Base-by-base conservation (phyloP, 2,797 vertebrate genomes). In the Halcyon chelicuti region DNA sequence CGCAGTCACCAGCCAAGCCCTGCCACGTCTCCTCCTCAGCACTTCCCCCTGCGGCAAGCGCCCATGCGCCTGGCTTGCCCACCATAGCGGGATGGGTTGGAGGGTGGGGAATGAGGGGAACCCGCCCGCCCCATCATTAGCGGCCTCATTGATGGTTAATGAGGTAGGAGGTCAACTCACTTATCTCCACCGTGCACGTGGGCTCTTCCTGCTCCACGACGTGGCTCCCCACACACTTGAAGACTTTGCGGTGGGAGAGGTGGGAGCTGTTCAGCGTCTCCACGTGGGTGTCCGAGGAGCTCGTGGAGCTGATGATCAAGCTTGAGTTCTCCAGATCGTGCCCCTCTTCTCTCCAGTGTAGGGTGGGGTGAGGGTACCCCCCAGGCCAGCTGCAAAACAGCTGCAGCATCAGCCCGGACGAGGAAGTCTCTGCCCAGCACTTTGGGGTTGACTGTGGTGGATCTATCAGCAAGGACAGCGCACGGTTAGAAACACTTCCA, bases 351-450 rank as follows among this genome's bases (percentile, higher is more conserved):
- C 63, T 97, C 99, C 99, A 99, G 88, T 95, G 94, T 62, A 99
- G 97, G 12, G 60, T 96, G 9, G 99, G 99, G 39, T 94, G 52
- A 29, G 99, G 99, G 87, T 99, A 98, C 1, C 98, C 98, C 15
- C 98, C 98, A 0, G 94, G 86, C 99, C 99, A 99, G 90, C 47
- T 97, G 97, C 99, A 99, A 90, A 31, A 97, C 89, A 99, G 98
- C 67, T 97, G 90, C 73, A 99, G 77, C 19, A 84, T 63, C 40
- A 97, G 91, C 3, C 86, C 70, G 2, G 96, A 94, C 0, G 72
- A 82, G 1, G 86, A 92, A 6, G 58, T 58, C 79, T 91, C 93
- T 93, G 98, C 99, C 89, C 85, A 96, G 80, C 99, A 99, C 47
- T 97, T 97, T 0, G 98, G 98, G 37, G 97, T 88, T 10, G 96